These are phyloP conservation scores for Percina caprodes DNA, from an alignment of 2,113 vertebrate species.

Conservation along the genomic window DNA sequence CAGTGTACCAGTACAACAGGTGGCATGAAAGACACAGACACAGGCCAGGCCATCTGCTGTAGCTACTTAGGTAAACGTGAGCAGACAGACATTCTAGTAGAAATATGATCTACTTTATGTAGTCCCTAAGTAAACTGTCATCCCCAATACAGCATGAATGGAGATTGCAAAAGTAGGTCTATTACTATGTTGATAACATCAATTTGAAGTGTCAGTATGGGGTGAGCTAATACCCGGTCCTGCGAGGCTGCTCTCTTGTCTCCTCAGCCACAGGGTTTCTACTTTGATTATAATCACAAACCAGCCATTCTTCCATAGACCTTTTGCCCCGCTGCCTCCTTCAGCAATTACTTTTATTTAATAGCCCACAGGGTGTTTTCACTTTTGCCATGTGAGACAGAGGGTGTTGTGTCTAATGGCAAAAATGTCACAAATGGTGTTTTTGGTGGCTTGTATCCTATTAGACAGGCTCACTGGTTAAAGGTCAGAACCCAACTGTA, in stretches of 20 bases:
- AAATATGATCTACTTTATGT: constrained; percentile 78
- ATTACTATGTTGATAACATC: constrained; percentile 78
- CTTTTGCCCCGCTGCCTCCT: constrained; percentile 33
- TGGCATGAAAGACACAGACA: constrained; percentile 26
- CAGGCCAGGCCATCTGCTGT: constrained; percentile 63
- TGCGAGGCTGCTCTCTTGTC: constrained; percentile 42
- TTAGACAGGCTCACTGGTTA: constrained; percentile 10
- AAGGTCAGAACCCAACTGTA: not conserved
- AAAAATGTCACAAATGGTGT: constrained; percentile 33
- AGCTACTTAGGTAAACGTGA: constrained; percentile 59
- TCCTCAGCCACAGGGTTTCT: constrained; percentile 55
- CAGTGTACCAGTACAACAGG: constrained; percentile 36
- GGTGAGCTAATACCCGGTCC: constrained; percentile 61
- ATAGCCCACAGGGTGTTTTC: constrained; percentile 27
- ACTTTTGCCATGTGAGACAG: constrained; percentile 21
- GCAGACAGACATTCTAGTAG: constrained; percentile 66
- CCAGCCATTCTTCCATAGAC: constrained; percentile 42
- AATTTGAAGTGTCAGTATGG: constrained; percentile 72
- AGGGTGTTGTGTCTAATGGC: not conserved
- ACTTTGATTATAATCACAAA: constrained; percentile 74
- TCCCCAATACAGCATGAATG: constrained; percentile 64
- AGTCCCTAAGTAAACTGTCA: constrained; percentile 78
- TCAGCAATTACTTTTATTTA: constrained; percentile 50
- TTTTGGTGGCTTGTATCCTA: constrained; percentile 8
- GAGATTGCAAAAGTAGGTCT: constrained; percentile 69